phyloP scores from a whole-genome alignment of 2,888 invertebrate genomes.

The Nyleta sp. region DNA sequence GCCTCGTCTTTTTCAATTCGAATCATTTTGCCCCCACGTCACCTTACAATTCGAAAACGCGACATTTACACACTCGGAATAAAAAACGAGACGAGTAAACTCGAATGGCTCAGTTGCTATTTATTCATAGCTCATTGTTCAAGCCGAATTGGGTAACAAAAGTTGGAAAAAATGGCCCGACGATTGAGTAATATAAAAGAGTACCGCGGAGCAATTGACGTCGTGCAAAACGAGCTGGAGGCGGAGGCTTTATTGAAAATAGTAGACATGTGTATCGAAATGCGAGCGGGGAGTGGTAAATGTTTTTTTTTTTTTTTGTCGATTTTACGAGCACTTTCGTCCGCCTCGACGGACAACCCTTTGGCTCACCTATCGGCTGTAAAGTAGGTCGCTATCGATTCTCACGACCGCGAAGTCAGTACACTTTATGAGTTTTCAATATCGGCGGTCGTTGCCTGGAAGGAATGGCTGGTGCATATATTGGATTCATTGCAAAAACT shows the following conservation, averaged over 20 bases:
- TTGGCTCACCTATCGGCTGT: conserved; percentile 64
- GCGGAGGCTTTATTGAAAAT: conserved; percentile 25
- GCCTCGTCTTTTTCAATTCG: too few relatives aligned
- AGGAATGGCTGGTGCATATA: too few relatives aligned
- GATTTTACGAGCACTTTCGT: conserved; percentile 59
- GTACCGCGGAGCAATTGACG: background rate
- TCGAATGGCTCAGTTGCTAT: too few relatives aligned
- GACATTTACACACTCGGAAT: too few relatives aligned
- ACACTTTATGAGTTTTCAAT: conserved; percentile 67
- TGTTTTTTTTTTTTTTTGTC: conserved; percentile 47
- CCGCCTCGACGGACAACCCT: conserved; percentile 61
- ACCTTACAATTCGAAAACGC: too few relatives aligned
- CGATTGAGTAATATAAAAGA: conserved; percentile 26
- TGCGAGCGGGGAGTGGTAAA: conserved; percentile 18
- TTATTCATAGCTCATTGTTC: too few relatives aligned
- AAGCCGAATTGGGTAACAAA: too few relatives aligned
- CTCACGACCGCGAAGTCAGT: conserved; percentile 63
- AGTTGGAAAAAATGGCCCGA: conserved; percentile 3
- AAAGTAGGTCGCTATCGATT: conserved; percentile 66
- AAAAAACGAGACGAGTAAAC: too few relatives aligned
- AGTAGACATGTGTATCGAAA: conserved; percentile 26
- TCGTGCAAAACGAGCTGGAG: conserved; percentile 8
- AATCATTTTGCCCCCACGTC: too few relatives aligned
- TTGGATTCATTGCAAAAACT: too few relatives aligned
- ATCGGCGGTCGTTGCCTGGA: conserved; percentile 65